These are phyloP conservation scores for Noctua pronuba DNA, from an alignment of 2,888 invertebrate genomes.

Conservation along the genomic window DNA sequence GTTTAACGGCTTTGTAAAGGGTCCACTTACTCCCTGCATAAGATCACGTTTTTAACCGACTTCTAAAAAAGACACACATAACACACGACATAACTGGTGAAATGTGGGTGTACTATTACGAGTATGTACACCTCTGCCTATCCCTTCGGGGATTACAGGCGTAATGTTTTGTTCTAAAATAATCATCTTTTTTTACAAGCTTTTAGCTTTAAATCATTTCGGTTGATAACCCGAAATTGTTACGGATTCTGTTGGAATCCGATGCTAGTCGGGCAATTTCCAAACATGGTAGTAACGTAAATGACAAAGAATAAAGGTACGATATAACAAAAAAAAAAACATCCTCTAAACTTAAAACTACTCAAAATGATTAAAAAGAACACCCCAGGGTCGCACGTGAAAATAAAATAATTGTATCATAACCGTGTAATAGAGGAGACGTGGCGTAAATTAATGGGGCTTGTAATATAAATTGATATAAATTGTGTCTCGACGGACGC, in stretches of 20 bases:
- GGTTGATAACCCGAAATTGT: neutral
- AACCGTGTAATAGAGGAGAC: conserved; percentile 64
- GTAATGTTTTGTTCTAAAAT: too few relatives aligned
- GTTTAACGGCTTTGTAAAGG: too few relatives aligned
- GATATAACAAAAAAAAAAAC: neutral
- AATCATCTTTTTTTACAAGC: too few relatives aligned
- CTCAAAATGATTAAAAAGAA: conserved; percentile 19
- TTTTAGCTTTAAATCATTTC: too few relatives aligned
- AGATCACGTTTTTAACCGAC: neutral
- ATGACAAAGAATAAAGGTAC: neutral
- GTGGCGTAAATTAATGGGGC: conserved; percentile 61
- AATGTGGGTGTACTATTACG: too few relatives aligned
- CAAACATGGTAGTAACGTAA: neutral
- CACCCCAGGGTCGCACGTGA: conserved; percentile 24
- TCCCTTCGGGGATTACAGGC: too few relatives aligned
- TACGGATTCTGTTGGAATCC: too few relatives aligned
- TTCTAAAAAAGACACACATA: too few relatives aligned
- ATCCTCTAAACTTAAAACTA: neutral
- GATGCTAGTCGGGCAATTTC: too few relatives aligned
- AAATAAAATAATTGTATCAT: conserved; percentile 58
- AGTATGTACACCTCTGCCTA: too few relatives aligned
- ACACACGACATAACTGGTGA: too few relatives aligned
- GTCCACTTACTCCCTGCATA: neutral
- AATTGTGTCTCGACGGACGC: conserved; percentile 65
- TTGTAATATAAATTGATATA: conserved; percentile 70